Percentiles rank a stretch among this genome's conserved stretches.
These are phyloP conservation scores for Alaudala cheleensis DNA, from an alignment of 2,113 vertebrate species.

Conservation along the genomic window DNA sequence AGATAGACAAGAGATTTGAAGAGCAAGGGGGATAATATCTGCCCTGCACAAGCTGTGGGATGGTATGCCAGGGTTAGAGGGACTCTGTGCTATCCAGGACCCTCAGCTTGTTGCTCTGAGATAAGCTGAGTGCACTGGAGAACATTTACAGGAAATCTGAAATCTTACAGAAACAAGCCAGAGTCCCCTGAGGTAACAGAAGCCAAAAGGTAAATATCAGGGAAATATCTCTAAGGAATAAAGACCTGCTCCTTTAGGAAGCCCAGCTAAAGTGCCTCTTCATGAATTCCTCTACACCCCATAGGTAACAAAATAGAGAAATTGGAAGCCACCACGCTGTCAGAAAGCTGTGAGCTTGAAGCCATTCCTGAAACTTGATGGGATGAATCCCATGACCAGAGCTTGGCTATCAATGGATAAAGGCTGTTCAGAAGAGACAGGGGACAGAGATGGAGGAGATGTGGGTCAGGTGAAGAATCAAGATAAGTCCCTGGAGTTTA, in stretches of 20 bases:
- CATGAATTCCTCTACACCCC: not conserved
- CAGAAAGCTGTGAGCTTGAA: not conserved
- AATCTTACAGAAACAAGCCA: not conserved
- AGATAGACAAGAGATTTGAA: not conserved
- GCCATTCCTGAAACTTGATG: not conserved
- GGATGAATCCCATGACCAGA: not conserved
- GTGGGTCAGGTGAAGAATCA: not conserved
- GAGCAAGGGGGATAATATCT: not conserved
- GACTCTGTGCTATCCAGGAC: not conserved
- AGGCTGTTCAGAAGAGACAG: not conserved
- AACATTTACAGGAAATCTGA: not conserved
- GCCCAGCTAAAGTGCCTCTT: not conserved
- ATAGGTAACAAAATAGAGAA: not conserved
- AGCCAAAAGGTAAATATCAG: not conserved
- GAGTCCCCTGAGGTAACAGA: not conserved
- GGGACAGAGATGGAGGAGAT: not conserved
- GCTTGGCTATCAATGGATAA: fast-evolving
- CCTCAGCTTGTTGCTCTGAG: not conserved
- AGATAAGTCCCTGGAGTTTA: not conserved
- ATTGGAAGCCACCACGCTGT: not conserved
- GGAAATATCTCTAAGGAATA: not conserved
- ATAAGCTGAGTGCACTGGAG: not conserved
- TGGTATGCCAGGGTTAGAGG: not conserved
- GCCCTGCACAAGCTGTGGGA: not conserved
- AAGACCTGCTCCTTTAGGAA: not conserved